These are phyloP conservation scores for Temnopleurus reevesii DNA, from an alignment of 53 echinoderm and acorn worm genomes.

Conservation along the genomic window DNA sequence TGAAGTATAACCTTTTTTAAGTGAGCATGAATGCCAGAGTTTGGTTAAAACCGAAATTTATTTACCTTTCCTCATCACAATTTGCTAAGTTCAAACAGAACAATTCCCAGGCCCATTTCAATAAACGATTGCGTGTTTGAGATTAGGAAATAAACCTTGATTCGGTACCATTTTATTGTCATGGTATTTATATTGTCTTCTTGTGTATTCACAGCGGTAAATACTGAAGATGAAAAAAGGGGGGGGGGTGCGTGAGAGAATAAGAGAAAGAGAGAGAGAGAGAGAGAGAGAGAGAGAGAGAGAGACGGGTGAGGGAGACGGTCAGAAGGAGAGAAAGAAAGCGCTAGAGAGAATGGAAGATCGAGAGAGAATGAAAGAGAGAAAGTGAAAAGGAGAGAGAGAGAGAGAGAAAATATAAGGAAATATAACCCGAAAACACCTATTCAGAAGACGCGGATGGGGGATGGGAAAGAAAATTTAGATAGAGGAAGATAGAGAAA, in stretches of 20 bases:
- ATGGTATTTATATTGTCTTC: background rate
- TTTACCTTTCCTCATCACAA: no score
- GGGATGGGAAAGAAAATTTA: no score
- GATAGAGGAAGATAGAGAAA: no score
- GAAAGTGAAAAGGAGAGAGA: background rate
- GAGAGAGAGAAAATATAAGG: no score
- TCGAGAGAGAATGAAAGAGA: background rate
- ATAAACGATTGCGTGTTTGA: background rate
- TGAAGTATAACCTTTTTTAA: no score
- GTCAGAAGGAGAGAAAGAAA: background rate
- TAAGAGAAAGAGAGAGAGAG: background rate
- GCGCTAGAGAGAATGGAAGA: background rate
- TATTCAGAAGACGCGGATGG: no score
- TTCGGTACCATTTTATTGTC: background rate
- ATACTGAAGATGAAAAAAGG: background rate
- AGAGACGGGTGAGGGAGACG: background rate
- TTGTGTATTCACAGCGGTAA: background rate
- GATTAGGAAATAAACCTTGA: background rate
- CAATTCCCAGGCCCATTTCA: no score
- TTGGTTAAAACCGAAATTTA: no score
- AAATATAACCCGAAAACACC: no score
- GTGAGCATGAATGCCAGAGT: no score
- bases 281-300: background rate
- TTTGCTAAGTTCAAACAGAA: no score
- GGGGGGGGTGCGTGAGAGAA: background rate